Evolutionary conservation across 2,888 invertebrate species (phyloP), one percentile per base, ranked within the genome.

Genomic region (Brassicogethes aeneus): DNA sequence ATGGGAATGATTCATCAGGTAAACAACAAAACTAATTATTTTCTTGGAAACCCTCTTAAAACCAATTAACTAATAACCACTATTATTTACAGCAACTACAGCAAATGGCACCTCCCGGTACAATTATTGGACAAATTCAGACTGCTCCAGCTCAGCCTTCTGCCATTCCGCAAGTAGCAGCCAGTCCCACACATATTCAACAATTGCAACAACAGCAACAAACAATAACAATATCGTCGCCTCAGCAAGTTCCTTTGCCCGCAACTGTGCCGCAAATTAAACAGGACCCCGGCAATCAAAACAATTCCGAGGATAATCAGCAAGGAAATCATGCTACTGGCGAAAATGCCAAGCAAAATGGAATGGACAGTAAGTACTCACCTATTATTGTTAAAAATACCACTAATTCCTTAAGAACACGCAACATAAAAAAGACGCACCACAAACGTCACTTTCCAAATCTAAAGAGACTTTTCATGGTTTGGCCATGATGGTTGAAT

Each of bases 1-100:
- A 65, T 69, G 66, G 64, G 66, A 14, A 75, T 78, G 50, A 77
- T 79, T 43, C 77, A 78, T 57, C 75, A 75, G 50, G 77, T 77
- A 62, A 67, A 68, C 10, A 23, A 23, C 5, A 23, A n/a, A n/a
- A n/a, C n/a, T n/a, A n/a, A n/a, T n/a, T n/a, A n/a, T n/a, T n/a
- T n/a, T n/a, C n/a, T n/a, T n/a, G n/a, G n/a, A n/a, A n/a, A n/a
- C n/a, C n/a, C n/a, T n/a, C n/a, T n/a, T n/a, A n/a, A n/a, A n/a
- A n/a, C n/a, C n/a, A n/a, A n/a, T n/a, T n/a, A n/a, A n/a, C n/a
- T n/a, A n/a, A n/a, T n/a, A n/a, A n/a, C n/a, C n/a, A n/a, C n/a
- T n/a, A 23, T 23, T 23, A 7, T 5, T 10, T 23, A 5, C 23
- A 23, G 23, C 32, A 32, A 13, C 7, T 32, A 12, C 32, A 32